Percentiles rank a stretch among this genome's conserved stretches.
Evolutionary conservation across 2,888 invertebrate species (phyloP).

Genomic region (Lamellibrachia columna): DNA sequence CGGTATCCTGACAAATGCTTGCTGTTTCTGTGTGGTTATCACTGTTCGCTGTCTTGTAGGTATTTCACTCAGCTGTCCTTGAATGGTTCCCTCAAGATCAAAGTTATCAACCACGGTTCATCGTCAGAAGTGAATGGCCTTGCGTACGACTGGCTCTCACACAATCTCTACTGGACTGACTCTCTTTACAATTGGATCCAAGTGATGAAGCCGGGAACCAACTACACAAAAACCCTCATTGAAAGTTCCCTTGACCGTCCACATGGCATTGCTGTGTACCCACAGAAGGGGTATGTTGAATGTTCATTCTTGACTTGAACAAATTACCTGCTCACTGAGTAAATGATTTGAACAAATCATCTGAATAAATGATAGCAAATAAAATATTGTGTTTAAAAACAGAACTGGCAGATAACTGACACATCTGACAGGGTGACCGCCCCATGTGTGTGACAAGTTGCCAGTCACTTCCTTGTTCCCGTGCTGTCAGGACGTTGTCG

Average conservation of each 20-base stretch:
- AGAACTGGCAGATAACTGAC: too few relatives aligned
- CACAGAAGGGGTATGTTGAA: slow-evolving; percentile 52
- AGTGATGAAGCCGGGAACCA: slow-evolving; percentile 40
- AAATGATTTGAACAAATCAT: too few relatives aligned
- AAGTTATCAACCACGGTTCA: slow-evolving; percentile 53
- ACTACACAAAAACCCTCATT: slow-evolving; percentile 34
- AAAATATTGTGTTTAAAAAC: too few relatives aligned
- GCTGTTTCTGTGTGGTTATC: too few relatives aligned
- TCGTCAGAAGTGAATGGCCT: slow-evolving; percentile 57
- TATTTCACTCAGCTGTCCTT: slow-evolving; percentile 34
- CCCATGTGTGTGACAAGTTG: not conserved
- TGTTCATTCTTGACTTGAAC: not conserved
- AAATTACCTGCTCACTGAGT: not conserved
- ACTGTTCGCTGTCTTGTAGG: slow-evolving; percentile 14
- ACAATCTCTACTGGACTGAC: slow-evolving; percentile 60
- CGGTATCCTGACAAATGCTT: too few relatives aligned
- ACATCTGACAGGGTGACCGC: too few relatives aligned
- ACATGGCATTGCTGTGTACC: slow-evolving; percentile 57
- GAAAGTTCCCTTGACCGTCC: slow-evolving; percentile 49
- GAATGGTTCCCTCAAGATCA: slow-evolving; percentile 35
- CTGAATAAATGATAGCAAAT: too few relatives aligned
- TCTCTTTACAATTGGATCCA: slow-evolving; percentile 61
- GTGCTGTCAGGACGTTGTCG: too few relatives aligned
- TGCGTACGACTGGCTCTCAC: slow-evolving; percentile 56
- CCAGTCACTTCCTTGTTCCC: not conserved